Base-by-base conservation (phyloP, 1,140 invertebrate species). In the Frieseomelitta varia region DNA sequence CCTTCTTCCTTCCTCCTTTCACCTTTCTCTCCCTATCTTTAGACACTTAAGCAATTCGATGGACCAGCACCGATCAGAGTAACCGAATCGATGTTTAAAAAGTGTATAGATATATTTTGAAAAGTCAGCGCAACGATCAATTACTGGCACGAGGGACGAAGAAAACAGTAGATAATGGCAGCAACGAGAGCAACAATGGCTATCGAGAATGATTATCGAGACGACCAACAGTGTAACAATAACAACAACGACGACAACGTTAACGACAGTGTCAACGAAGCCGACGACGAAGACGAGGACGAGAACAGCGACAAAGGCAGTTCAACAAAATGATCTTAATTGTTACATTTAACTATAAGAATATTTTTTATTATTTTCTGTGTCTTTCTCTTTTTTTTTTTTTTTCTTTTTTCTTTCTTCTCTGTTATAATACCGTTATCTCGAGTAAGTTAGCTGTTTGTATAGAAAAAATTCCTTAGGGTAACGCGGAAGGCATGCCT, bases 401-500 rank as follows among this genome's bases (percentile, higher is more conserved):
- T n/a, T n/a, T n/a, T n/a, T n/a, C n/a, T 1, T 58, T 67, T 15
- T 68, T 39, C 65, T 67, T n/a, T 19, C 39, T 14, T 63, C 17
- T 27, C 17, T 39, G 21, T 47, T 27, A 51, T 51, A 47, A 72
- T 71, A 80, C n/a, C 39, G n/a, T 65, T 80, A 81, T 34, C 51
- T 21, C 47, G 27, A 21, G 53, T 47, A 51, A 39, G 8, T 17
- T 72, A 12, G 2, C 47, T 27, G 51, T n/a, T 24, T 4, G 27
- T 34, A 15, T 51, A 30, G 81, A 30, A 69, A 30, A 78, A 72
- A 63, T 79, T 55, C 2, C 55, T 84, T 24, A 79, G 47, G 47
- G 21, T 72, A 79, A 72, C 56, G 81, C 47, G 81, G 81, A 84
- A 84, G 76, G 81, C 81, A 84, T 84, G 67, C 56, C 30, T 61